Percentiles rank a stretch among this genome's conserved stretches.
phyloP scores from a whole-genome alignment of 2,797 vertebrate genomes.

The Eleutherodactylus coqui region DNA sequence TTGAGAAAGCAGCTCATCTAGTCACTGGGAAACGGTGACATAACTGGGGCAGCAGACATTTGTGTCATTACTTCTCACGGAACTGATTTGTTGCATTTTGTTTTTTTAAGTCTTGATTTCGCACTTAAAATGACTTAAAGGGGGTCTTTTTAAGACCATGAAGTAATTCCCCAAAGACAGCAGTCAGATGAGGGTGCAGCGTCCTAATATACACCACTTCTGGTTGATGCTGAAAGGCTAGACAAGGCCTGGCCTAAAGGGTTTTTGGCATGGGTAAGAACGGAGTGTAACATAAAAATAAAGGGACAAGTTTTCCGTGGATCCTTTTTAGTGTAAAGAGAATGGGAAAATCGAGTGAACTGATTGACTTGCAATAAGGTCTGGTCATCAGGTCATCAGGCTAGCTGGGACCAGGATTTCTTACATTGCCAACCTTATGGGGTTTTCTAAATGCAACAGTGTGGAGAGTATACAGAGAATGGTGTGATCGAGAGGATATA shows the following conservation, averaged over 20 bases:
- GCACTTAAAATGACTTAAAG: not conserved
- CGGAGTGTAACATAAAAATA: too few relatives aligned
- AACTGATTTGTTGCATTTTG: slow-evolving; percentile 13
- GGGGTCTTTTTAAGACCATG: not conserved
- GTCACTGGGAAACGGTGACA: slow-evolving; percentile 14
- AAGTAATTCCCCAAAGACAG: not conserved
- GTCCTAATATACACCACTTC: not conserved
- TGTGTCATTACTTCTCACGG: not conserved
- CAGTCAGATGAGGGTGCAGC: not conserved
- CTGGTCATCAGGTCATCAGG: too few relatives aligned
- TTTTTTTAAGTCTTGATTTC: not conserved
- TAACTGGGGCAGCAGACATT: slow-evolving; percentile 1
- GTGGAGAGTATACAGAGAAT: too few relatives aligned
- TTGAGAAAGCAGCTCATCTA: slow-evolving; percentile 6
- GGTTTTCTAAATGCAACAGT: too few relatives aligned
- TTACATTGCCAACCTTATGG: too few relatives aligned
- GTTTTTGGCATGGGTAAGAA: too few relatives aligned
- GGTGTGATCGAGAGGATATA: too few relatives aligned
- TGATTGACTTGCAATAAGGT: too few relatives aligned
- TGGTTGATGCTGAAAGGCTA: not conserved
- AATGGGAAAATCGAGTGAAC: too few relatives aligned
- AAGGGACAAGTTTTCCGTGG: too few relatives aligned
- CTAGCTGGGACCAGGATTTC: too few relatives aligned
- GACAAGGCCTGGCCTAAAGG: not conserved
- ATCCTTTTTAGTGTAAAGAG: too few relatives aligned